Evolutionary conservation across 2,113 vertebrate species (phyloP), one percentile per base, ranked within the genome.

Genomic region (Pelodiscus sinensis): DNA sequence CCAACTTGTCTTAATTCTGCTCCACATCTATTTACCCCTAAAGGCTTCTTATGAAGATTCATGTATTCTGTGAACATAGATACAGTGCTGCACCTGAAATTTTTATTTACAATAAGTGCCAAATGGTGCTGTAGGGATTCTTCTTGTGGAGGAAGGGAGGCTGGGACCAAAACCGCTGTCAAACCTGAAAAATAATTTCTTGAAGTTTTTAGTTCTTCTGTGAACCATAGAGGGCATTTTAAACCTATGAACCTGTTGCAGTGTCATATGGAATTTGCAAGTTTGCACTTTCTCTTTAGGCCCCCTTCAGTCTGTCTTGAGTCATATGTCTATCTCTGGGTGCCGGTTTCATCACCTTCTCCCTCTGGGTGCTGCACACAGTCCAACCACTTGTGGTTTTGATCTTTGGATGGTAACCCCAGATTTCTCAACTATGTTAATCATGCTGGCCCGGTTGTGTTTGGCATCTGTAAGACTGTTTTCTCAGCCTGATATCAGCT

Each of bases 21-120:
- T 84, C 65, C 81, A 55, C 14, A 4, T n/a, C 2, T 38, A 29
- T 91, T 44, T 80, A 90, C 81, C 3, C 27, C 2, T 50, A 29
- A 79, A 81, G 6, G 18, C 78, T 81, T 78, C 84, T 78, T 78
- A 52, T 58, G 38, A 90, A 86, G 80, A 91, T 84, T 65, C 79
- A 75, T 90, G 55, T 2, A 7, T 93, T 89, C 79, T 79, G 35
- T 73, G 52, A 92, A 91, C 57, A 91, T 51, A 29, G 86, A 81
- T 88, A 15, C 16, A 79, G 24, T 88, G 94, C 90, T 93, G 38
- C 57, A 12, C 24, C 31, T 90, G 62, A 55, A 91, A 79, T 4
- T 38, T 86, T 92, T 92, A 92, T 94, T 95, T 96, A 73, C 91
- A 92, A 73, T 52, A 89, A 22, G 38, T 94, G 90, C 89, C 91